phyloP scores from a whole-genome alignment of 2,113 vertebrate species.

The Physeter macrocephalus region DNA sequence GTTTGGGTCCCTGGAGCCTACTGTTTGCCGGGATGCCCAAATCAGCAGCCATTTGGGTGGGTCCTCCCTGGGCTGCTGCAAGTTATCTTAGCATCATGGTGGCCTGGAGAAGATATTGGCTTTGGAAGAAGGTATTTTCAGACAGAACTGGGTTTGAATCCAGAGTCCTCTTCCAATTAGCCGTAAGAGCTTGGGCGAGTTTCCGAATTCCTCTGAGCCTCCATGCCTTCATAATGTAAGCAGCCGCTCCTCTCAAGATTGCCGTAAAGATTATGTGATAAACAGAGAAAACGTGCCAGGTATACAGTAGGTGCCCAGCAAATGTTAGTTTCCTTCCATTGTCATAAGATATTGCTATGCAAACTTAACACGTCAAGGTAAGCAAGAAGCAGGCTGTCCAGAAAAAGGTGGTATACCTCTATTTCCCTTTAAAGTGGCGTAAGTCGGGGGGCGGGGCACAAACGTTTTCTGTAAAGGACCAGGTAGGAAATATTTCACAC shows the following conservation, averaged over 20 bases:
- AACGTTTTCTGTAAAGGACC: not conserved
- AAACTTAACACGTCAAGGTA: not conserved
- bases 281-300: not conserved
- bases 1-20: not conserved
- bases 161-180: not conserved
- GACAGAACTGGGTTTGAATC: not conserved
- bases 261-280: not conserved
- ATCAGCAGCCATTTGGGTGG: not conserved
- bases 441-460: too few species aligned
- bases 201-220: not conserved
- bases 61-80: not conserved
- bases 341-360: not conserved
- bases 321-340: not conserved
- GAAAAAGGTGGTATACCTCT: not conserved
- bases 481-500: not conserved
- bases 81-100: not conserved
- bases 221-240: rapidly evolving
- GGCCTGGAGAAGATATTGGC: not conserved
- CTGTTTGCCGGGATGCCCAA: not conserved
- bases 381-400: not conserved
- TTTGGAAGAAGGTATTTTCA: not conserved
- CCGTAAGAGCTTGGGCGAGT: not conserved
- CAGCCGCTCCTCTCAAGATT: not conserved
- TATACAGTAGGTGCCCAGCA: not conserved
- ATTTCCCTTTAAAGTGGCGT: not conserved